Evolutionary conservation across 2,888 invertebrate genomes (phyloP).

Genomic region (Apamea crenata): DNA sequence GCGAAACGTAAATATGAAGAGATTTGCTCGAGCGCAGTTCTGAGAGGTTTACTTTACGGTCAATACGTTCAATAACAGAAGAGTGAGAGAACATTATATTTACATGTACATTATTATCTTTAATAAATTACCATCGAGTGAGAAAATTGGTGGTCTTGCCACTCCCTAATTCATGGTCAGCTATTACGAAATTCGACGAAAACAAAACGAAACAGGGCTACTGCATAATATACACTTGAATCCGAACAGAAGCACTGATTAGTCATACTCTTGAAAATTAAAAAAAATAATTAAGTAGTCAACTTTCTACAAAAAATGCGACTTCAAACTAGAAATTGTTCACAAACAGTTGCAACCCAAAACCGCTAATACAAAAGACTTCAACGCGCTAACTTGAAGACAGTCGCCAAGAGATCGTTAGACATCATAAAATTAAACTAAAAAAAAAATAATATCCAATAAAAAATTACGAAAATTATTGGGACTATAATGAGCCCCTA

Average conservation of each 20-base stretch:
- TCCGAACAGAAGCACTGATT: background rate
- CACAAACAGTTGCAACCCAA: slow-evolving; percentile 28
- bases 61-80: slow-evolving; percentile 42
- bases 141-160: background rate
- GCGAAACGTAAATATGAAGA: slow-evolving; percentile 47
- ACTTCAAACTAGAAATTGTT: slow-evolving; percentile 27
- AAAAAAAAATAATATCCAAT: slow-evolving; percentile 63
- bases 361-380: slow-evolving; percentile 66
- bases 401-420: slow-evolving; percentile 58
- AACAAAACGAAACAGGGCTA: background rate
- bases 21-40: slow-evolving; percentile 35
- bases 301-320: slow-evolving; percentile 2
- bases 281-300: background rate
- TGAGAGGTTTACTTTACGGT: slow-evolving; percentile 35
- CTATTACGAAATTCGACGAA: too few species aligned
- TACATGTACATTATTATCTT: slow-evolving; percentile 21
- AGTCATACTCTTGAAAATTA: background rate
- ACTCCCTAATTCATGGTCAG: background rate
- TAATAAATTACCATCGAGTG: slow-evolving; percentile 16
- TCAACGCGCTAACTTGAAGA: slow-evolving; percentile 65
- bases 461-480: slow-evolving; percentile 82
- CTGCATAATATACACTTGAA: background rate
- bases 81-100: slow-evolving; percentile 16
- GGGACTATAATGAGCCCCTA: slow-evolving; percentile 89
- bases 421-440: slow-evolving; percentile 60